phyloP scores from a whole-genome alignment of 2,113 vertebrate species.

The Isichthys henryi region DNA sequence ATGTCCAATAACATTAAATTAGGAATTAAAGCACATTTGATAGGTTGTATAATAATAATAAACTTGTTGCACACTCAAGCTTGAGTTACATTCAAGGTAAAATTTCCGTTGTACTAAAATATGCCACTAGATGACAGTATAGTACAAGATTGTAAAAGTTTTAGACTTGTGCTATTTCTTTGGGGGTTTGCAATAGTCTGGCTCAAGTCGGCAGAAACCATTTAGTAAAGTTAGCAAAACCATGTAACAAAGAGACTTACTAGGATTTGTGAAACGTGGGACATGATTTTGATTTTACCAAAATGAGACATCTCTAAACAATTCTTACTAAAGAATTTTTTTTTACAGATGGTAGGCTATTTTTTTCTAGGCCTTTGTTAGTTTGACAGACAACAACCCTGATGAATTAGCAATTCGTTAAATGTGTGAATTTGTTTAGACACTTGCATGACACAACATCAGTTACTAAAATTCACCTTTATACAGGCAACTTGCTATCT shows the following conservation, averaged over 20 bases:
- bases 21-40: not conserved
- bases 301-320: not conserved
- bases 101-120: not conserved
- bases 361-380: not conserved
- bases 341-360: not conserved
- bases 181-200: not conserved
- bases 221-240: not conserved
- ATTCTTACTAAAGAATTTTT: not conserved
- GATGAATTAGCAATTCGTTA: not conserved
- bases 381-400: not conserved
- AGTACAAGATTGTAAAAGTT: not conserved
- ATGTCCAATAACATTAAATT: not conserved
- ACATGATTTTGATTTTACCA: not conserved
- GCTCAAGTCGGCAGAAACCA: not conserved
- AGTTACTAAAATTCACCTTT: not conserved
- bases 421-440: not conserved
- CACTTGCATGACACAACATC: not conserved
- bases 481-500: not conserved
- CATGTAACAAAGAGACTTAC: not conserved
- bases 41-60: not conserved
- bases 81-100: not conserved
- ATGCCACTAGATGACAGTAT: constrained; percentile 3
- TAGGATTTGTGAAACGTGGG: not conserved
- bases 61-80: not conserved
- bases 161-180: not conserved